Evolutionary conservation across 2,113 vertebrate genomes (phyloP).

Genomic region (Sminthopsis crassicaudata): DNA sequence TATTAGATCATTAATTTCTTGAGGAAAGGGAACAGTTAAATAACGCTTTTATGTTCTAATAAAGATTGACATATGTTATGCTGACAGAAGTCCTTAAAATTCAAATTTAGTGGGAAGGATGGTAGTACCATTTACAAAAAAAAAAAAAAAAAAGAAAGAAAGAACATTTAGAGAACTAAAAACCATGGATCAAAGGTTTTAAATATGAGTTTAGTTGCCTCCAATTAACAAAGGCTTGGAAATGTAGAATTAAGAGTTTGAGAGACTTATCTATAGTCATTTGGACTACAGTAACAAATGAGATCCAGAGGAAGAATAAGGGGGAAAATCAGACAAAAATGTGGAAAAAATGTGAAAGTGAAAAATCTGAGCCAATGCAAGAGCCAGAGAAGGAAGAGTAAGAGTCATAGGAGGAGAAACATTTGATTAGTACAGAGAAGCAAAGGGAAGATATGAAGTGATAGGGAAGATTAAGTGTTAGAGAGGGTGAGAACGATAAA

Average conservation of each 20-base stretch:
- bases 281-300: background rate
- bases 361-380: background rate
- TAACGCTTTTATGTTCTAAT: background rate
- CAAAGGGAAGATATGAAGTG: background rate
- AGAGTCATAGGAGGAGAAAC: background rate
- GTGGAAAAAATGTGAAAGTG: background rate
- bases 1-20: background rate
- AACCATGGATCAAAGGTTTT: background rate
- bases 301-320: background rate
- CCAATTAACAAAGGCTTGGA: background rate
- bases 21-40: background rate
- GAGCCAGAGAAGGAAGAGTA: background rate
- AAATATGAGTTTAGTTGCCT: background rate
- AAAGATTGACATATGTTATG: background rate
- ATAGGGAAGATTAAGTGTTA: background rate
- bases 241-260: background rate
- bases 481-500: background rate
- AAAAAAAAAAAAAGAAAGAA: too few relatives aligned
- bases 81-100: background rate
- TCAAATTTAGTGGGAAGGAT: background rate
- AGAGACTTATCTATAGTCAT: background rate
- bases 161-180: background rate
- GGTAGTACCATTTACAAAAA: background rate
- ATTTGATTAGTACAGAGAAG: background rate
- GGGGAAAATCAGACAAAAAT: background rate